Conservation (phyloP, 2,888 invertebrate genomes). For the Macropis europaea region DNA sequence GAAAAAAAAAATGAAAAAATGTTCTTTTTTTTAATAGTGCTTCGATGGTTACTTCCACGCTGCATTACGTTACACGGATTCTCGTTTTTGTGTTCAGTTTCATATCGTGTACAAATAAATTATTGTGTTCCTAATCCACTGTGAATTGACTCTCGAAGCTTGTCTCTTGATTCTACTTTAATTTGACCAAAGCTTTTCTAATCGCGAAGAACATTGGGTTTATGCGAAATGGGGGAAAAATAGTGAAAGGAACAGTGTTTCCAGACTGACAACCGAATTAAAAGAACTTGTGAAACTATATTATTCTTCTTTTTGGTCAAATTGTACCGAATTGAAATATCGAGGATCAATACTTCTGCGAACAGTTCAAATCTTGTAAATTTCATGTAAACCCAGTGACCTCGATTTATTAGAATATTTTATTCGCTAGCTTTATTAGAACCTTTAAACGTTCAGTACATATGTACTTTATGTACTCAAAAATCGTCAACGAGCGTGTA, state of each 20-base stretch:
- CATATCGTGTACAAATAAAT: conserved; percentile 46
- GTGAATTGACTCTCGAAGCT: conserved; percentile 13
- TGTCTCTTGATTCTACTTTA: conserved; percentile 17
- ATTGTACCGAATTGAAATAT: too few species aligned
- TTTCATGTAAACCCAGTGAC: background rate
- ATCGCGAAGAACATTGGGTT: conserved; percentile 3
- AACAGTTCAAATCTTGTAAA: too few species aligned
- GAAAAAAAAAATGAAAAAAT: background rate
- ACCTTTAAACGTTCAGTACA: conserved; percentile 19
- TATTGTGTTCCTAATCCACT: conserved; percentile 54
- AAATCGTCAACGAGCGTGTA: background rate
- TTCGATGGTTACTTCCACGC: conserved; percentile 3
- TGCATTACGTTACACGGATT: background rate
- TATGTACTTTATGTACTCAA: conserved; percentile 18
- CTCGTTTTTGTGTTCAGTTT: conserved; percentile 49
- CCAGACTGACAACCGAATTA: too few species aligned
- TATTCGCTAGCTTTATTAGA: conserved; percentile 36
- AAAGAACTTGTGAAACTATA: too few species aligned
- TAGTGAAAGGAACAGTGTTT: too few species aligned
- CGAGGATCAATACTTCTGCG: too few species aligned
- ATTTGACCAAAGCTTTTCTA: conserved; percentile 37
- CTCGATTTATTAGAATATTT: conserved; percentile 14
- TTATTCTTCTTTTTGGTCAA: too few species aligned
- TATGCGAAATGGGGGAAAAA: background rate
- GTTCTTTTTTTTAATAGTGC: background rate